Base-by-base conservation (phyloP, 2,797 vertebrate species). In the Leucoraja ocellata region DNA sequence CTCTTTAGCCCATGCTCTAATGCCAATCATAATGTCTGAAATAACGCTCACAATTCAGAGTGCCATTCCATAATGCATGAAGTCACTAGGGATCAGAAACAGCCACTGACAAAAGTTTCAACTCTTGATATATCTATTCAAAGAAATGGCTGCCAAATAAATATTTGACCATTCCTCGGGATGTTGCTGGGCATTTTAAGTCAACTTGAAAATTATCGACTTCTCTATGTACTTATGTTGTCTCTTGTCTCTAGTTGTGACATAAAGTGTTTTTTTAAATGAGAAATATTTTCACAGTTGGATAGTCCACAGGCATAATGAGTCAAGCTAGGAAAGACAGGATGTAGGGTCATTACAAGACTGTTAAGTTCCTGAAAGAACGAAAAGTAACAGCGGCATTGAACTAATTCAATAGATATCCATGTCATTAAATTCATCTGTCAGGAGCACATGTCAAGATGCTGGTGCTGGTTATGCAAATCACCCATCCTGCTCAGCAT, bases 401-500 rank as follows among this genome's bases (percentile, higher is more conserved):
- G 65, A 65, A 63, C 63, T 88, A 88, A 88, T 36, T 88, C 84
- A 68, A 36, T 21, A 36, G 84, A 68, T 63, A 88, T 36, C 63
- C 84, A 21, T 68, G n/a, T 88, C 84, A 88, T 88, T 88, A 88
- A 88, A 68, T 88, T 88, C 63, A 88, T 88, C 84, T 25, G 61
- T 36, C 63, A 21, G 84, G 63, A 68, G 61, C 9, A 88, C 84
- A 68, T 68, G 84, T 88, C 84, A 88, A 36, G 21, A 32, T 21
- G 84, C 84, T 68, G 16, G n/a, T 21, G 63, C 68, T 68, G 84
- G 14, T 36, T 23, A 36, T 68, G 63, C 58, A 86, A 86, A 86
- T 86, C 63, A 86, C n/a, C 61, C 63, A 32, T 18, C 1, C 61
- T 68, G 84, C 14, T 65, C 63, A 68, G n/a, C 84, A 36, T 18